A percentile compares a stretch with the other conserved stretches of the same genome.
Evolutionary conservation across 2,113 vertebrate species (phyloP).

Genomic region (Phocoena phocoena): DNA sequence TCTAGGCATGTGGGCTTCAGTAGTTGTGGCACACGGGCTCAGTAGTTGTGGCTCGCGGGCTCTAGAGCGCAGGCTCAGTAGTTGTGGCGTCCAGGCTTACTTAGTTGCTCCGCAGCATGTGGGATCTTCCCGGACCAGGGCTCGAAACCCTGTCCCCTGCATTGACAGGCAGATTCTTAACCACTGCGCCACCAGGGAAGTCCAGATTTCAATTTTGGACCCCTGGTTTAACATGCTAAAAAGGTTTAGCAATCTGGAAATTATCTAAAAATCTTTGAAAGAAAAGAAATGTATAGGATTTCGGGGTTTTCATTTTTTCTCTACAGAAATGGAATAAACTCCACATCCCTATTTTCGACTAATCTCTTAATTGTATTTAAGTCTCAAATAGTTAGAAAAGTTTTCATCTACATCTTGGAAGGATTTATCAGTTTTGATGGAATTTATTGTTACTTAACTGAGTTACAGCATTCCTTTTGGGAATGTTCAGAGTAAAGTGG

Average conservation of each 20-base stretch:
- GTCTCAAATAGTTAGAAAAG: not conserved
- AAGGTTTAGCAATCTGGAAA: not conserved
- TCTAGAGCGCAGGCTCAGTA: too few species aligned
- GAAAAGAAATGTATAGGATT: not conserved
- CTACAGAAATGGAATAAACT: not conserved
- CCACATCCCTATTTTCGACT: not conserved
- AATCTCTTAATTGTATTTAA: not conserved
- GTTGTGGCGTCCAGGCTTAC: too few species aligned
- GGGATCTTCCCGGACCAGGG: too few species aligned
- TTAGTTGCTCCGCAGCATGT: too few species aligned
- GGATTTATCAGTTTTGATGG: constrained; percentile 6
- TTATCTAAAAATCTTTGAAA: constrained; percentile 11
- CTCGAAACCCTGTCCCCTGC: too few species aligned
- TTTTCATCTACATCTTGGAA: not conserved
- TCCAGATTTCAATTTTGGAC: too few species aligned
- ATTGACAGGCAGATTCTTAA: too few species aligned
- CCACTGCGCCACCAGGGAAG: too few species aligned
- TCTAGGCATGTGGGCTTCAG: too few species aligned
- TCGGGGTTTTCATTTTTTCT: constrained; percentile 7
- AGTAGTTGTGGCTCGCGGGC: too few species aligned
- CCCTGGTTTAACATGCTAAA: not conserved
- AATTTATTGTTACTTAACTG: constrained; percentile 1
- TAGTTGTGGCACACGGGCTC: too few species aligned
- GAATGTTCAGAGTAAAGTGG: not conserved
- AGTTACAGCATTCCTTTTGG: not conserved